Conservation (phyloP, 2,888 invertebrate species). For the Exocentrus adspersus region DNA sequence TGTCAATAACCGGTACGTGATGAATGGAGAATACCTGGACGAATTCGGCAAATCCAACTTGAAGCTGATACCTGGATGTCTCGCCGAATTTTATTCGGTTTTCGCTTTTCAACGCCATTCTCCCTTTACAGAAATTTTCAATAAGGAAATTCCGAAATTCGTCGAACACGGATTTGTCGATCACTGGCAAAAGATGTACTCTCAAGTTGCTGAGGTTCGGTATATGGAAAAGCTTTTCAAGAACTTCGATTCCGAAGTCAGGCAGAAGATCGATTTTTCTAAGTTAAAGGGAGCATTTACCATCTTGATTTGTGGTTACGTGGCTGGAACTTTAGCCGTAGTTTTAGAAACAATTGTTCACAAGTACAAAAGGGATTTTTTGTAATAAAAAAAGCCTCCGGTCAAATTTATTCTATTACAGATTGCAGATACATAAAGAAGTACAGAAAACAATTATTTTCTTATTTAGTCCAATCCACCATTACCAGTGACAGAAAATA, state of each 20-base stretch:
- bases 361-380: too few species aligned
- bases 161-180: conserved; percentile 42
- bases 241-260: conserved; percentile 11
- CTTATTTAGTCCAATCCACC: too few species aligned
- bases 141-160: conserved; percentile 33
- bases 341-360: conserved; percentile 16
- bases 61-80: conserved; percentile 38
- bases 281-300: conserved; percentile 44
- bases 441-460: too few species aligned
- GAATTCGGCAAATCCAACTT: conserved; percentile 36
- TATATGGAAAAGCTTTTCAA: conserved; percentile 34
- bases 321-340: conserved; percentile 25
- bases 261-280: conserved; percentile 32
- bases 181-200: conserved; percentile 38
- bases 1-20: conserved; percentile 27
- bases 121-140: conserved; percentile 41
- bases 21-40: conserved; percentile 39
- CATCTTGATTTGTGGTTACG: conserved; percentile 40
- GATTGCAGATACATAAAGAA: too few species aligned
- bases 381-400: too few species aligned
- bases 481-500: too few species aligned
- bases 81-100: conserved; percentile 37
- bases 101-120: conserved; percentile 42
- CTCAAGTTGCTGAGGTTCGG: conserved; percentile 26
- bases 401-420: too few species aligned